A percentile compares a stretch with the other conserved stretches of the same genome.
Conservation (phyloP, 2,888 invertebrate species). For the Geotrupes spiniger region DNA sequence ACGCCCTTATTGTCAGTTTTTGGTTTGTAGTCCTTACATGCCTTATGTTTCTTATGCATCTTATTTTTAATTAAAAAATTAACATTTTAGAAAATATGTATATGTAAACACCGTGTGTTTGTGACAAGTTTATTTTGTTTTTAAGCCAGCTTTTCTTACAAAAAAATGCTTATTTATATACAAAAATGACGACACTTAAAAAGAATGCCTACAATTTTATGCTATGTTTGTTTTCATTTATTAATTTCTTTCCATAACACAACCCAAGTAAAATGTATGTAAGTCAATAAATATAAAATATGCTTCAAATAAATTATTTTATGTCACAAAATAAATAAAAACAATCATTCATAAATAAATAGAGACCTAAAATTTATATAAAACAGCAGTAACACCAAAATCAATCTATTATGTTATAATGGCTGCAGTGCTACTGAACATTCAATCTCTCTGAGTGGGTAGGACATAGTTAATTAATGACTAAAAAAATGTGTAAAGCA, state of each 20-base stretch:
- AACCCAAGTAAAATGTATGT: too few relatives aligned
- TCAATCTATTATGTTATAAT: too few relatives aligned
- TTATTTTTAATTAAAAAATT: neutral
- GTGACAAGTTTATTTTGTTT: conserved; percentile 23
- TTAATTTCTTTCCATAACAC: too few relatives aligned
- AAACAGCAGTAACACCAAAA: too few relatives aligned
- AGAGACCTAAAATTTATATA: too few relatives aligned
- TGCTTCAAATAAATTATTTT: neutral
- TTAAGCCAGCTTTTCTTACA: conserved; percentile 22
- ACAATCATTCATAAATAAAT: too few relatives aligned
- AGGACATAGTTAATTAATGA: too few relatives aligned
- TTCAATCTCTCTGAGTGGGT: too few relatives aligned
- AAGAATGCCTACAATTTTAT: too few relatives aligned
- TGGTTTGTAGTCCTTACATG: neutral
- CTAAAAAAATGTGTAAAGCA: too few relatives aligned
- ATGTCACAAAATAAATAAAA: neutral
- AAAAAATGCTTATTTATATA: conserved; percentile 9
- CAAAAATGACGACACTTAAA: conserved; percentile 5
- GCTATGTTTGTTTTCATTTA: too few relatives aligned
- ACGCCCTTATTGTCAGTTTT: conserved; percentile 18
- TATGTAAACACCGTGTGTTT: neutral
- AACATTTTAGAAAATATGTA: conserved; percentile 8
- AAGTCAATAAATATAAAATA: conserved; percentile 1
- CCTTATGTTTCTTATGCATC: neutral
- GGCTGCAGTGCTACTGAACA: too few relatives aligned